Evolutionary conservation across 2,113 vertebrate species (phyloP).

Genomic region (Myrmecophaga tridactyla): DNA sequence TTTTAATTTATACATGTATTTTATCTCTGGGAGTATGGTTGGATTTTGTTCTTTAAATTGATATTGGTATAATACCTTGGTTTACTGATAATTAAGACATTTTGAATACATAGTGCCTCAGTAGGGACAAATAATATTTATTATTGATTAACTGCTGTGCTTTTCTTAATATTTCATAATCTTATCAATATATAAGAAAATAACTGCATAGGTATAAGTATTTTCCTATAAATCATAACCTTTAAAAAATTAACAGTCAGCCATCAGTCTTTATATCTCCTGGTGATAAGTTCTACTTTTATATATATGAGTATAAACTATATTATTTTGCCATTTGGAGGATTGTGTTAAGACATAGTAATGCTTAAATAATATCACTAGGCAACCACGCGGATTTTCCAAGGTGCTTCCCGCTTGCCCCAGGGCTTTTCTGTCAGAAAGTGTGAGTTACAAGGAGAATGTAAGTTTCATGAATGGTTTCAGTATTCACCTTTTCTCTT

Average conservation of each 20-base stretch:
- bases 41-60: not conserved
- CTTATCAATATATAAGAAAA: too few species aligned
- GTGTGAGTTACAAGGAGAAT: too few species aligned
- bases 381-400: too few species aligned
- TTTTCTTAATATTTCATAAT: not conserved
- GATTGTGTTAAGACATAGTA: not conserved
- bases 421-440: too few species aligned
- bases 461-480: too few species aligned
- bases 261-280: not conserved
- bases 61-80: not conserved
- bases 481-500: too few species aligned
- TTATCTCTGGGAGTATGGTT: not conserved
- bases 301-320: not conserved
- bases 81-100: not conserved
- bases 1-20: rapidly evolving
- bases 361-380: too few species aligned
- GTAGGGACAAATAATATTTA: too few species aligned
- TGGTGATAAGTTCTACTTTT: not conserved
- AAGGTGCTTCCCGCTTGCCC: too few species aligned
- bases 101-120: not conserved
- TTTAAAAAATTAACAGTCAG: not conserved
- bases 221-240: not conserved
- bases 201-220: not conserved
- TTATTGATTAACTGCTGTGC: not conserved
- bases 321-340: not conserved